Base-by-base conservation (phyloP, 2,888 invertebrate species). In the Himalopsyche kuldschensis region DNA sequence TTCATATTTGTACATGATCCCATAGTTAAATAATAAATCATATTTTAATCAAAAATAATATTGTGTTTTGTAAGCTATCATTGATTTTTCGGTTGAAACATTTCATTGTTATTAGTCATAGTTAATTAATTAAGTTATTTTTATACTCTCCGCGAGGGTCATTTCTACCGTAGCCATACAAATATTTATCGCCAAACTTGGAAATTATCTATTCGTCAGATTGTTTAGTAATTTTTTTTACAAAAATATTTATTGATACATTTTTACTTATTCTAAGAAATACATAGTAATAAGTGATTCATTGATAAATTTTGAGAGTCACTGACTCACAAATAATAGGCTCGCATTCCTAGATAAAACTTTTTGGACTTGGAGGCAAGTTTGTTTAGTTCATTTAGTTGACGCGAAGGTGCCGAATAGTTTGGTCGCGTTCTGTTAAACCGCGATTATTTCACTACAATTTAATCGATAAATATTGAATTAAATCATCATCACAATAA, bases 311-410 rank as follows among this genome's bases (percentile, higher is more conserved):
- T 69, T 69, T 69, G 69, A 69, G 69, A 69, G 69, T 69, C 69
- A 69, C 69, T 69, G 69, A 69, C 69, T 69, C 69, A 69, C 69
- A 69, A 69, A 69, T 69, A 69, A 69, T 69, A 69, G 69, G 83
- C 83, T 80, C 85, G 82, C 86, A 86, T 86, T 86, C 86, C 86
- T 86, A 86, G 86, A 86, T 86, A 86, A 86, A 86, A 85, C 80
- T 84, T 86, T 85, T 86, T 82, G 69, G 69, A 69, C 69, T 30
- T 69, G 82, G 84, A 81, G 85, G 85, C 86, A 83, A 84, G 84
- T 85, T 83, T 83, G 86, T 85, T 86, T 55, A 20, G 24, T 55
- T 41, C 41, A 24, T 27, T 69, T 85, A 86, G 86, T 86, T 82
- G 41, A 83, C 75, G 84, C 83, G 84, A 79, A 80, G 83, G 81